phyloP scores from a whole-genome alignment of 2,113 vertebrate genomes.

The Prolemur simus region DNA sequence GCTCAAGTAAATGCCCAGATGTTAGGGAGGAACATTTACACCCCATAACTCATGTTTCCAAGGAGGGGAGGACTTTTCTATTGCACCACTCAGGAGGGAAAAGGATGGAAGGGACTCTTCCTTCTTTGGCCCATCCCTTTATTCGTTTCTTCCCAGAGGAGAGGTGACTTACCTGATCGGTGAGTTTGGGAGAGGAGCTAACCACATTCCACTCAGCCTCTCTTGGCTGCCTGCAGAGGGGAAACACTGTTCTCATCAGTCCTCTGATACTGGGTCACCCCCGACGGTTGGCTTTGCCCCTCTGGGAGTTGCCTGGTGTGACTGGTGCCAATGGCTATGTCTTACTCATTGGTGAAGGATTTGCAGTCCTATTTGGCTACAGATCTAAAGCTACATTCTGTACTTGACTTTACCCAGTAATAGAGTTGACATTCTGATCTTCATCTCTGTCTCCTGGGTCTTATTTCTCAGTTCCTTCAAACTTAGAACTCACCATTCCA shows the following conservation, averaged over 20 bases:
- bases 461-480: conserved; percentile 36
- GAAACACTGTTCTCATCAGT: neutral
- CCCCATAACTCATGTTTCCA: neutral
- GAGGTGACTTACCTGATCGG: neutral
- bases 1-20: neutral
- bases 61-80: neutral
- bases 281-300: neutral
- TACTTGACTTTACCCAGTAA: neutral
- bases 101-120: neutral
- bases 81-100: neutral
- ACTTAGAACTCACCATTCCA: neutral
- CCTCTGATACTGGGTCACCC: neutral
- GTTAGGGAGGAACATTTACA: neutral
- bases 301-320: neutral
- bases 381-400: neutral
- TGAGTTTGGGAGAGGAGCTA: neutral
- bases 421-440: neutral
- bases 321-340: neutral
- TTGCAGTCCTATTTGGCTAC: neutral
- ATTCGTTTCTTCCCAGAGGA: neutral
- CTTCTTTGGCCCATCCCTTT: neutral
- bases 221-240: neutral
- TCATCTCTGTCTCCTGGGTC: neutral
- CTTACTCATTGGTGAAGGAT: neutral
- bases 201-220: neutral